Evolutionary conservation across 2,888 invertebrate species (phyloP), one percentile per base, ranked within the genome.

Genomic region (Dusona sp.): DNA sequence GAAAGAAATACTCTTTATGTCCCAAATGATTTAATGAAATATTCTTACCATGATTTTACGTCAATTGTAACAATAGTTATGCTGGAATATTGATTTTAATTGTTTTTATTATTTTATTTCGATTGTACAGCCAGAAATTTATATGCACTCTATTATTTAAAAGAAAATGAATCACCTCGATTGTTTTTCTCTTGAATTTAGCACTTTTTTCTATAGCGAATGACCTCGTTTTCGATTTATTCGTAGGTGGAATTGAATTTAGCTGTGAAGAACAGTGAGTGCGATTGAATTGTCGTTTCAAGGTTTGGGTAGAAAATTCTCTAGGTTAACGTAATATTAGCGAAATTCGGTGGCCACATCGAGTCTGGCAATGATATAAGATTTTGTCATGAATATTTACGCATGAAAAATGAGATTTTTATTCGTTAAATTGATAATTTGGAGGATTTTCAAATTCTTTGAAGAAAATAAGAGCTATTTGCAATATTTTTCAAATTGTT

Each of bases 221-320:
- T 38, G 61, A 57, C n/a, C 42, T 61, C 25, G 22, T 19, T 29
- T 64, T 61, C 75, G 13, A 61, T 75, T 61, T 6, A 61, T 61
- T 75, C 61, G 13, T 45, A 8, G 42, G 38, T 25, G 22, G 11
- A 75, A 64, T 45, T 19, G 54, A 57, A 73, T 36, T 19, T 22
- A 29, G 42, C 8, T 42, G n/a, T 25, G 29, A 29, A 70, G 70
- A 42, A 75, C 75, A 75, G 64, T 75, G 61, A 29, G 42, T 29
- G 25, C 42, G 42, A 61, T 45, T 64, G 45, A 42, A 75, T 75
- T 29, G 75, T 61, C 45, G 61, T 61, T 45, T 22, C 29, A 13
- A 29, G 25, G n/a, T 25, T 61, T 75, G 11, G 29, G 29, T 16
- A 29, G 25, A 61, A 61, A 61, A 29, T 29, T 61, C 22, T 4